phyloP scores from a whole-genome alignment of 2,113 vertebrate genomes.

The Galbula dea region DNA sequence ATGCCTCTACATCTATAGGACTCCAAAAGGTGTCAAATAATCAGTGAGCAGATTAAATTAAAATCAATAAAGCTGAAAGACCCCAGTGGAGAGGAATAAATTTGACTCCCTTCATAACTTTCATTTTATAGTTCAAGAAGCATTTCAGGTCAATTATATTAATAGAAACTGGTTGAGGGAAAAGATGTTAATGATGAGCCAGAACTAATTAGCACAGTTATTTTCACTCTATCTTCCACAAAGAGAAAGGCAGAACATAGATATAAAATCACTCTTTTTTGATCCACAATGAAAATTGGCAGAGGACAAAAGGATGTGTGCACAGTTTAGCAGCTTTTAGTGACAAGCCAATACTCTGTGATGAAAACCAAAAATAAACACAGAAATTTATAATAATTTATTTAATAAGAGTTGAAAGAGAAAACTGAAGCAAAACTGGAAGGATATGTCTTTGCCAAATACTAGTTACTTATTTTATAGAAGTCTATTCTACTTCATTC shows the following conservation, averaged over 20 bases:
- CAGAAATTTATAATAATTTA: not conserved
- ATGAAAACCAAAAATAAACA: conserved; percentile 10
- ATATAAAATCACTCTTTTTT: not conserved
- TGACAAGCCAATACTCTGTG: not conserved
- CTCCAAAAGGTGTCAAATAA: not conserved
- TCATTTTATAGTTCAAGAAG: conserved; percentile 10
- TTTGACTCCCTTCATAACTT: conserved; percentile 24
- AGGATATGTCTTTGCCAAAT: not conserved
- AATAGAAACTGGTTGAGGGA: conserved; percentile 38
- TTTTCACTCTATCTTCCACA: conserved; percentile 32
- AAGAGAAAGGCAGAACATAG: conserved; percentile 1
- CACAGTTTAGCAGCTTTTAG: not conserved
- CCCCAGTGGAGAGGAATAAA: not conserved
- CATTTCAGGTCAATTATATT: conserved; percentile 49
- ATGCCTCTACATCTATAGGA: not conserved
- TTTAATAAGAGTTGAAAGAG: not conserved
- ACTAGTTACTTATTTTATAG: not conserved
- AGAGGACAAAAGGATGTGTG: not conserved
- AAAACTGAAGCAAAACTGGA: conserved; percentile 1
- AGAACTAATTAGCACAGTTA: conserved; percentile 47
- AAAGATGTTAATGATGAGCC: conserved; percentile 43
- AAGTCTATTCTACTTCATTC: not conserved
- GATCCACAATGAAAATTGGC: not conserved
- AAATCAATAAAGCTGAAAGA: not conserved
- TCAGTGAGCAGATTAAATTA: not conserved